Evolutionary conservation across 2,888 invertebrate species (phyloP).

Genomic region (Hyppa rectilinea): DNA sequence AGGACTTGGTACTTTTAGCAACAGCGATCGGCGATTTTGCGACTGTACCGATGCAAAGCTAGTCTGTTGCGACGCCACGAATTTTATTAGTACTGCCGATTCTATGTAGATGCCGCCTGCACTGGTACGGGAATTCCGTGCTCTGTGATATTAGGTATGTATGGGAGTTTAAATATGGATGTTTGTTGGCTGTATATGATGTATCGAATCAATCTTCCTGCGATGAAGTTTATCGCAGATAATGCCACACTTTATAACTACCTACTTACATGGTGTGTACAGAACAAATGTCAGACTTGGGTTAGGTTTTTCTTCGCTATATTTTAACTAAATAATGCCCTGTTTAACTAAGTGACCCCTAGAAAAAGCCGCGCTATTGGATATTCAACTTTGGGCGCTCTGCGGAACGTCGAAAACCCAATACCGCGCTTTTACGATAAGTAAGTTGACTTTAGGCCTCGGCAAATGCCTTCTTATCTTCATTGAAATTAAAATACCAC

Average conservation of each 20-base stretch:
- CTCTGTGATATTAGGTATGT: background rate
- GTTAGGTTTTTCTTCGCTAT: background rate
- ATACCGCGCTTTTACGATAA: background rate
- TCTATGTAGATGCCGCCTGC: background rate
- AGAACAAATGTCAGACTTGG: background rate
- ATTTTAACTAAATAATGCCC: background rate
- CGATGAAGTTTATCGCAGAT: slow-evolving; percentile 4
- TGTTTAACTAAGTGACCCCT: background rate
- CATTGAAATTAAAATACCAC: slow-evolving; percentile 1
- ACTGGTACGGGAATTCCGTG: background rate
- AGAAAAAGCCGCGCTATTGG: background rate
- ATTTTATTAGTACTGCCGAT: background rate
- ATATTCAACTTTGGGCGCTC: background rate
- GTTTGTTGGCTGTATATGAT: background rate
- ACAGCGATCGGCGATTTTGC: too few species aligned
- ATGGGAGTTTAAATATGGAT: slow-evolving; percentile 6
- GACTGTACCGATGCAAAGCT: too few species aligned
- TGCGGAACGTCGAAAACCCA: background rate
- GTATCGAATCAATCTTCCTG: slow-evolving; percentile 4
- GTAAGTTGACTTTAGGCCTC: slow-evolving; percentile 9
- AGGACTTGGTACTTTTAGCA: too few species aligned
- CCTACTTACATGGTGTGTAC: background rate
- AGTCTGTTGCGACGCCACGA: too few species aligned
- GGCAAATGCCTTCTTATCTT: slow-evolving; percentile 17
- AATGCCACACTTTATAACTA: background rate